Base-by-base conservation (phyloP, 2,113 vertebrate species). In the Tenebrosternarchus preto region DNA sequence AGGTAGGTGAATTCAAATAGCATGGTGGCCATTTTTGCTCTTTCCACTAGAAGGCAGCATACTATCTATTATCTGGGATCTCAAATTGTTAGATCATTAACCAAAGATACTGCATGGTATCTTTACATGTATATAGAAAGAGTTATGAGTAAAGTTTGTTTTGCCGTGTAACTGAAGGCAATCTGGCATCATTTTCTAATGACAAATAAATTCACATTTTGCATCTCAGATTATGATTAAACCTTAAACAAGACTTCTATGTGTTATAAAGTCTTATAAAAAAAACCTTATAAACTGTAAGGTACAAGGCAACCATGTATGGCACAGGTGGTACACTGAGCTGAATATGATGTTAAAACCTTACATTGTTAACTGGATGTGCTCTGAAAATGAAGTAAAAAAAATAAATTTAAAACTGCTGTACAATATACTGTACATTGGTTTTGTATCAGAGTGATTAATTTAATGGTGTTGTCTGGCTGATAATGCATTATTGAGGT, bases 401-500 rank as follows among this genome's bases (percentile, higher is more conserved):
- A n/a, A n/a, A 0, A 2, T 1, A 36, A 20, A 20, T 6, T 4
- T 0, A 1, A 43, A 68, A 20, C 17, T 59, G 25, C 29, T 67
- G 43, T 25, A 36, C 20, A 39, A 68, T 17, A 67, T 15, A 75
- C 5, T 24, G 8, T 17, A 25, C 15, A 77, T 1, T 4, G 16
- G 53, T 29, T 43, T 27, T 36, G 60, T 67, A 20, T 59, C 0
- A 7, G 3, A 22, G 9, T 59, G 5, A 24, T 19, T 56, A 5
- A 56, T 22, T 22, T 67, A 8, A 68, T 15, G 22, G 64, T 68
- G 27, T 59, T n/a, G 1, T 5, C 39, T 11, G 6, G 11, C 56
- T 50, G 61, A 56, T 2, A 66, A 39, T 69, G 27, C 63, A 27
- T 70, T 0, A 27, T 5, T 80, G 82, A 77, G 82, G 82, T 80